Percentiles rank a stretch among this genome's conserved stretches.
Evolutionary conservation across 2,888 invertebrate genomes (phyloP).

Genomic region (Tricholauxania praeusta): DNA sequence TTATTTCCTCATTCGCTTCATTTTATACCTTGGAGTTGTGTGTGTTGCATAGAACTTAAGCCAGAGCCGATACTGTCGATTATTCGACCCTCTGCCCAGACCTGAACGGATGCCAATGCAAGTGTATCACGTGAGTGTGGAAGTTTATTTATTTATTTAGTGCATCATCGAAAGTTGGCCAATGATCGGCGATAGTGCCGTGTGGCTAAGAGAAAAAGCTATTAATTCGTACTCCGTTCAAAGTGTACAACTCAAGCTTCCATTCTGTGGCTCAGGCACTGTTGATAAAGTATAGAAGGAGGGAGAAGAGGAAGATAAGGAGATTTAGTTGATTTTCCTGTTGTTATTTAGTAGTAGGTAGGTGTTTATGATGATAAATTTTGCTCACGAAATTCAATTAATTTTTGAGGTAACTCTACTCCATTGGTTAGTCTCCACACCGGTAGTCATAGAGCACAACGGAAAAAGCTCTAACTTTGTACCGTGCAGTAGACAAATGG

Average conservation of each 20-base stretch:
- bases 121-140: background rate
- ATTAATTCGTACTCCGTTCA: constrained; percentile 19
- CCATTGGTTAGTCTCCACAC: background rate
- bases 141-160: constrained; percentile 30
- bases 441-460: background rate
- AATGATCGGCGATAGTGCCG: constrained; percentile 15
- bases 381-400: constrained; percentile 25
- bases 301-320: background rate
- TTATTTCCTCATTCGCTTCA: background rate
- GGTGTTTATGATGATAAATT: constrained; percentile 18
- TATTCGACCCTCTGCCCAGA: background rate
- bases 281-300: background rate
- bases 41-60: background rate
- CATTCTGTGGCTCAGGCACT: background rate
- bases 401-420: constrained; percentile 6
- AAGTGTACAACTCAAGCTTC: background rate
- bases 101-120: background rate
- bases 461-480: too few relatives aligned
- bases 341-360: background rate
- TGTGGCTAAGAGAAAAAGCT: constrained; percentile 16
- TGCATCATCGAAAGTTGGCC: constrained; percentile 28
- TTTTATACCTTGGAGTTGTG: background rate
- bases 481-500: too few relatives aligned
- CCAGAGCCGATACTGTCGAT: background rate
- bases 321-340: too few relatives aligned